These are phyloP conservation scores for Schrankia costaestrigalis DNA, from an alignment of 2,888 invertebrate species.

Conservation along the genomic window DNA sequence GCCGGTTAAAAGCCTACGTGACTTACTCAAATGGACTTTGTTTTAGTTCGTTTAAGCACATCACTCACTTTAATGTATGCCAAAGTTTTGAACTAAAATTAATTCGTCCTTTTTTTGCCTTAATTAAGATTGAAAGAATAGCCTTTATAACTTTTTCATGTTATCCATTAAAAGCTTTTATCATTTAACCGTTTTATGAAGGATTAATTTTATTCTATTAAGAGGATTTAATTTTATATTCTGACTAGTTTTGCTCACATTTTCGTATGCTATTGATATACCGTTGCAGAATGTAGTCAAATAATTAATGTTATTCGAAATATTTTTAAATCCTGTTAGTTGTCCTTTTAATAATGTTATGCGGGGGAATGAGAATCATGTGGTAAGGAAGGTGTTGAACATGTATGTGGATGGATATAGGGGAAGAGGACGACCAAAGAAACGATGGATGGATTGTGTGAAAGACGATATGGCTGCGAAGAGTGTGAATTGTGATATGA, in stretches of 20 bases:
- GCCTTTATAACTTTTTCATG: not conserved
- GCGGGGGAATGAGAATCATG: too few species aligned
- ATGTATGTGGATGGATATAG: too few species aligned
- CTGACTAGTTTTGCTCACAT: not conserved
- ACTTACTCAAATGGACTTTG: conserved; percentile 41
- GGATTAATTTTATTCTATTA: not conserved
- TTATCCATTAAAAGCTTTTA: conserved; percentile 6
- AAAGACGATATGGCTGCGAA: too few species aligned
- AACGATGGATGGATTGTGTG: too few species aligned
- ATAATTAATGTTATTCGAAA: too few species aligned
- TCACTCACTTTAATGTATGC: conserved; percentile 28
- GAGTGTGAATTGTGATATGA: too few species aligned
- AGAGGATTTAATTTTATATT: not conserved
- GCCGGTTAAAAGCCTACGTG: conserved; percentile 43
- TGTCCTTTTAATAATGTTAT: too few species aligned
- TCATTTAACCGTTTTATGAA: not conserved
- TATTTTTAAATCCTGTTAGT: too few species aligned
- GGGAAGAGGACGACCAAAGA: too few species aligned
- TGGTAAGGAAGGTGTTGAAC: too few species aligned
- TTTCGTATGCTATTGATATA: too few species aligned
- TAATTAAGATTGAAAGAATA: conserved; percentile 7
- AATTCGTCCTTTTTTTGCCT: conserved; percentile 11
- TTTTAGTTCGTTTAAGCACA: conserved; percentile 26
- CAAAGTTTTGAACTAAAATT: conserved; percentile 22
- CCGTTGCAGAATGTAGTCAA: too few species aligned